A percentile compares a stretch with the other conserved stretches of the same genome.
phyloP scores from a whole-genome alignment of 1,140 invertebrate genomes.

The Drosophila miranda region DNA sequence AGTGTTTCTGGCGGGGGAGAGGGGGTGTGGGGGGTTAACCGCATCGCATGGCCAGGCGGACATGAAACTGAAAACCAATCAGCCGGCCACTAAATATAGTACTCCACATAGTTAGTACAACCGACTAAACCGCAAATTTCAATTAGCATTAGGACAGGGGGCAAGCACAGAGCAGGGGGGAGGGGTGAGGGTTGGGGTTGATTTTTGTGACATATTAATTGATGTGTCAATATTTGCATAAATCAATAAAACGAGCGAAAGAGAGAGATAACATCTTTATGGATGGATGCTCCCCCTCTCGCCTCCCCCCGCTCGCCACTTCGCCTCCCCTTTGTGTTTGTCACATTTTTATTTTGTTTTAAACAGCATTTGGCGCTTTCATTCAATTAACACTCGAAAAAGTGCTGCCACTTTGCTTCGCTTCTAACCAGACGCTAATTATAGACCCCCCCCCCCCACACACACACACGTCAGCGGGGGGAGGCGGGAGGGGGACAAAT shows the following conservation, averaged over 20 bases:
- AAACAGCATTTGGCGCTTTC: constrained; percentile 27
- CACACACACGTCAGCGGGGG: constrained; percentile 6
- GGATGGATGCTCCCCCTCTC: neutral
- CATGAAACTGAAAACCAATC: constrained; percentile 40
- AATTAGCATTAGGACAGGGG: constrained; percentile 53
- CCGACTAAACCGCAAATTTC: constrained; percentile 60
- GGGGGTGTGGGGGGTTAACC: constrained; percentile 17
- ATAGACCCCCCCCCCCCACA: constrained; percentile 19
- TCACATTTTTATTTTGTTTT: constrained; percentile 1
- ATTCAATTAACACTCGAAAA: constrained; percentile 57
- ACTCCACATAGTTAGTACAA: neutral
- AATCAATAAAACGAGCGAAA: no score
- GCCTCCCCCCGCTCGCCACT: neutral
- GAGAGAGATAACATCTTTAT: neutral
- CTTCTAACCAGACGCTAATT: constrained; percentile 57
- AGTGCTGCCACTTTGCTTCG: constrained; percentile 9
- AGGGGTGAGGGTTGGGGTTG: no score
- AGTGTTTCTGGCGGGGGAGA: neutral
- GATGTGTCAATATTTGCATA: no score
- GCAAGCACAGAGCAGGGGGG: no score
- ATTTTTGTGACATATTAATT: no score
- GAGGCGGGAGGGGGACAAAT: constrained; percentile 16
- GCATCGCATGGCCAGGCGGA: constrained; percentile 6
- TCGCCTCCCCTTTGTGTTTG: neutral
- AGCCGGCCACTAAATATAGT: constrained; percentile 17